Conservation (phyloP, 92 coral and sea anemone genomes). For the Epizoanthus rinbou region DNA sequence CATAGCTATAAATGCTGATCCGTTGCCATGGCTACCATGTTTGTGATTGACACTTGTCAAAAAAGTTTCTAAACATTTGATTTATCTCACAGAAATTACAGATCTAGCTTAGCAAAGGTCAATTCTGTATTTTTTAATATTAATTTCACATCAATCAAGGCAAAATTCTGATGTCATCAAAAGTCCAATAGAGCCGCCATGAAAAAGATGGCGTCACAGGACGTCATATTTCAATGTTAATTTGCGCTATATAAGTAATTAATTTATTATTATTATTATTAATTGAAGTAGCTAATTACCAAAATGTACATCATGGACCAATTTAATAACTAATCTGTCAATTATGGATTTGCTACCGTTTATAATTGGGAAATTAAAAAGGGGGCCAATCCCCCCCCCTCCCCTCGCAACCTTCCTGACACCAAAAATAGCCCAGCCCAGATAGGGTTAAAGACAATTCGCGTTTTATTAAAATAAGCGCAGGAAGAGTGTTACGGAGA, state of each 20-base stretch:
- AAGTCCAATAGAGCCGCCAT: no score
- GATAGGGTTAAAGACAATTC: no score
- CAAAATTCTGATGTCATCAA: no score
- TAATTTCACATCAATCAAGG: background rate
- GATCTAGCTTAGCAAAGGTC: background rate
- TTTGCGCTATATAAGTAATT: no score
- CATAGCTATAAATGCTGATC: background rate
- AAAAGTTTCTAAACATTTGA: background rate
- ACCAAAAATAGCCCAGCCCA: no score
- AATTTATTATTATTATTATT: no score
- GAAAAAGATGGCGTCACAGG: no score
- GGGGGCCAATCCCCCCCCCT: conserved; percentile 9
- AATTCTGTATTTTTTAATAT: background rate
- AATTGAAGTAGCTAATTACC: no score
- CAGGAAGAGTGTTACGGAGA: no score
- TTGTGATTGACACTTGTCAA: conserved; percentile 2
- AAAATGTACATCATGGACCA: no score
- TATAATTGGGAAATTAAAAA: background rate
- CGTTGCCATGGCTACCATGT: conserved; percentile 5
- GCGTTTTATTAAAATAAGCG: no score
- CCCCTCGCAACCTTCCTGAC: background rate
- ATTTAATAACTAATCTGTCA: background rate
- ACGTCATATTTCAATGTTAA: no score
- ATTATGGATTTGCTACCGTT: background rate
- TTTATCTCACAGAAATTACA: background rate